These are phyloP conservation scores for Propsilocerus akamusi DNA, from an alignment of 1,140 invertebrate genomes.

Conservation along the genomic window DNA sequence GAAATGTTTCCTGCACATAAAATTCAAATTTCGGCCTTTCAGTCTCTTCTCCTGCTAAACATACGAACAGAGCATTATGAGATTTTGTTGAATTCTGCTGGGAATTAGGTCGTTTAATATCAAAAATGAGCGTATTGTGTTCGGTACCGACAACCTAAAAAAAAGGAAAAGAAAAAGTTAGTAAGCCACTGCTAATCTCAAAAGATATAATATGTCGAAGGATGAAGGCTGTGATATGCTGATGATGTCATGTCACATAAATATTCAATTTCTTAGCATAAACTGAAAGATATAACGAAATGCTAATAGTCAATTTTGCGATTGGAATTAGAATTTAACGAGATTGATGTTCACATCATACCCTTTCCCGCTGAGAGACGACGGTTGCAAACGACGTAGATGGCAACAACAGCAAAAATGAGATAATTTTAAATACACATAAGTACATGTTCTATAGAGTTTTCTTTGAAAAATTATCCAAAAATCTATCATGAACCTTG, in stretches of 20 bases:
- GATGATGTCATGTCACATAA: neutral
- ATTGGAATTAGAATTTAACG: neutral
- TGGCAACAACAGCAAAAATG: too few species aligned
- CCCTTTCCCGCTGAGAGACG: too few species aligned
- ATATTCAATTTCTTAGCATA: too few species aligned
- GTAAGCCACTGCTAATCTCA: neutral
- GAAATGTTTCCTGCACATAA: slow-evolving; percentile 1
- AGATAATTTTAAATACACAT: too few species aligned
- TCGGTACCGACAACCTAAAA: slow-evolving; percentile 2
- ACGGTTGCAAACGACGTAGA: too few species aligned
- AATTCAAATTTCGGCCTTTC: neutral
- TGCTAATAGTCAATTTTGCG: neutral
- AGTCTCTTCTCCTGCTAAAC: neutral
- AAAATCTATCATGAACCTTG: too few species aligned
- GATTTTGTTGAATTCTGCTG: neutral
- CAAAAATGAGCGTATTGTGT: slow-evolving; percentile 4
- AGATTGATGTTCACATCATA: neutral
- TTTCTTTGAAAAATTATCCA: too few species aligned
- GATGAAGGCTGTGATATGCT: neutral
- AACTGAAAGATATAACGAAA: too few species aligned
- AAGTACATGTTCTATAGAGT: too few species aligned
- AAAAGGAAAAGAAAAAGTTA: neutral
- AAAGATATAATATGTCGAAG: neutral
- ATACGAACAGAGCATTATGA: neutral
- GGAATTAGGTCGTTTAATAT: neutral